Evolutionary conservation across 2,797 vertebrate species (phyloP).

Genomic region (Tachyglossus aculeatus): DNA sequence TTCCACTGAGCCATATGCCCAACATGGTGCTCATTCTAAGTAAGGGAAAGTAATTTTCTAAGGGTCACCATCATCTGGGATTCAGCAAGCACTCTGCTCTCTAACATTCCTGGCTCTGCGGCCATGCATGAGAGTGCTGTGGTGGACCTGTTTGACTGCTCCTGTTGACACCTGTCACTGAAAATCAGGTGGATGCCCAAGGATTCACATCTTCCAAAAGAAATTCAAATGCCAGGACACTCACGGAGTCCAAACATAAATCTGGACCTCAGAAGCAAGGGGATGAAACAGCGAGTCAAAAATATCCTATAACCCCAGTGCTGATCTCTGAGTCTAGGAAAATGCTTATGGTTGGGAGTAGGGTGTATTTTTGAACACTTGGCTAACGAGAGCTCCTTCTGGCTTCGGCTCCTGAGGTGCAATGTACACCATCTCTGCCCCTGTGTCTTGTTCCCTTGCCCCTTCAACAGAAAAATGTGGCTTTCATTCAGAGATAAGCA

Average conservation of each 20-base stretch:
- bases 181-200: not conserved
- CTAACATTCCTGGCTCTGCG: too few relatives aligned
- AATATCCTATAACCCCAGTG: slow-evolving; percentile 5
- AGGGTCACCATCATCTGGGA: too few relatives aligned
- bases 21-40: too few relatives aligned
- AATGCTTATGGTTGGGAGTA: slow-evolving; percentile 8
- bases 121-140: not conserved
- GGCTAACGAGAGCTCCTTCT: slow-evolving; percentile 3
- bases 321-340: slow-evolving; percentile 6
- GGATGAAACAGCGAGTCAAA: slow-evolving; percentile 10
- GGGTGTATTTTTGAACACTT: slow-evolving; percentile 26
- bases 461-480: slow-evolving; percentile 33
- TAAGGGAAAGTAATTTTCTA: too few relatives aligned
- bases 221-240: not conserved
- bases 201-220: rapidly evolving
- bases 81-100: too few relatives aligned
- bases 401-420: slow-evolving; percentile 29
- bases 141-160: not conserved
- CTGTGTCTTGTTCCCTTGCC: not conserved
- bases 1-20: too few relatives aligned
- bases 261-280: not conserved
- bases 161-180: not conserved
- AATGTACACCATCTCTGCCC: not conserved
- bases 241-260: not conserved
- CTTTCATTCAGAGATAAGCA: slow-evolving; percentile 39